These are phyloP conservation scores for Hyalella azteca DNA, from an alignment of 2,888 invertebrate species.

Conservation along the genomic window DNA sequence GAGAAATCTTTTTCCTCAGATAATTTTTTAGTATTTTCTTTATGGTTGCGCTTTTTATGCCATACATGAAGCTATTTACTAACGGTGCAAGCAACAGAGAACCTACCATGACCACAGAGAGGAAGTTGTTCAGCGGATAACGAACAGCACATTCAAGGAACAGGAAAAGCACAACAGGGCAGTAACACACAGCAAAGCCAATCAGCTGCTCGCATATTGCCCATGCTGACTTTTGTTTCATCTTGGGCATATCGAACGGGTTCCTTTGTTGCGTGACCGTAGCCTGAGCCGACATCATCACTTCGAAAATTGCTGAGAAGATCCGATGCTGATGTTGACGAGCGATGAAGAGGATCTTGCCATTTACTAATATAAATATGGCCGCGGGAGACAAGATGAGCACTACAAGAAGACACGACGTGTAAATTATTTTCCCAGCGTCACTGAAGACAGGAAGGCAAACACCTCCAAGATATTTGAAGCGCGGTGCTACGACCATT, in stretches of 20 bases:
- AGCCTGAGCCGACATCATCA: slow-evolving; percentile 81
- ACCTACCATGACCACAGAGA: slow-evolving; percentile 42
- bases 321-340: slow-evolving; percentile 81
- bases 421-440: slow-evolving; percentile 44
- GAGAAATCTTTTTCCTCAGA: slow-evolving; percentile 77
- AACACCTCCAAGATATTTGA: slow-evolving; percentile 44
- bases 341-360: slow-evolving; percentile 65
- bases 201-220: slow-evolving; percentile 76
- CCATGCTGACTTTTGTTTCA: slow-evolving; percentile 54
- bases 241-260: slow-evolving; percentile 71
- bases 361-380: slow-evolving; percentile 49
- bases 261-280: slow-evolving; percentile 69
- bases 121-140: slow-evolving; percentile 43
- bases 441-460: slow-evolving; percentile 52
- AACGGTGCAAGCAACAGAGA: slow-evolving; percentile 50
- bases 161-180: slow-evolving; percentile 76
- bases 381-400: slow-evolving; percentile 44
- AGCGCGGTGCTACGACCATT: slow-evolving; percentile 39
- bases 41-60: slow-evolving; percentile 73
- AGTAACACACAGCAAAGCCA: slow-evolving; percentile 74
- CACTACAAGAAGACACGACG: slow-evolving; percentile 40
- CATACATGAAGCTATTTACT: slow-evolving; percentile 79
- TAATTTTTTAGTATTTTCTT: slow-evolving; percentile 78
- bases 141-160: slow-evolving; percentile 70
- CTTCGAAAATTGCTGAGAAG: slow-evolving; percentile 83